phyloP scores from a whole-genome alignment of 2,888 invertebrate species.

The Priocnemis perturbator region DNA sequence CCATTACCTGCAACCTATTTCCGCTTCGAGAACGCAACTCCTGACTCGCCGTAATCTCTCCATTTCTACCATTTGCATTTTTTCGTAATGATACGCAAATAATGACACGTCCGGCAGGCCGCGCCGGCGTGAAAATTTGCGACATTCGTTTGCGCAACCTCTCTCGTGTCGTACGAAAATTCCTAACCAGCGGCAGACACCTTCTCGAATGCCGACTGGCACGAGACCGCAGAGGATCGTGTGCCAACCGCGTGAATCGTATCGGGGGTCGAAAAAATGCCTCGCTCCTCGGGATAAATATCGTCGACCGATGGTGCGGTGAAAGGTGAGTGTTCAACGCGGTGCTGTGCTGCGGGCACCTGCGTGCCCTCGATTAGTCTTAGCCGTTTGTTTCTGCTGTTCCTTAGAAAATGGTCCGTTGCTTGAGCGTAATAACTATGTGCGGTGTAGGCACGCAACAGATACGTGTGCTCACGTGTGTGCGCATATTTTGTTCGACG shows the following conservation, averaged over 20 bases:
- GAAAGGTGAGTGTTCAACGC: constrained; percentile 58
- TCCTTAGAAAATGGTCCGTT: constrained; percentile 16
- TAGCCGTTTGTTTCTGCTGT: constrained; percentile 14
- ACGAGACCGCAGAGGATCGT: constrained; percentile 11
- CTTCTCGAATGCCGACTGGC: neutral
- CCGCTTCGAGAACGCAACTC: too few relatives aligned
- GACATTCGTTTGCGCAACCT: neutral
- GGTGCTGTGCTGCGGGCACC: constrained; percentile 36
- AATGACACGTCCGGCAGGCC: too few relatives aligned
- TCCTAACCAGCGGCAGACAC: too few relatives aligned
- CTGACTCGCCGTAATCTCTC: too few relatives aligned
- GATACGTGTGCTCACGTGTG: too few relatives aligned
- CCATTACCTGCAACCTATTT: too few relatives aligned
- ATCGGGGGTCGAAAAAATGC: constrained; percentile 33
- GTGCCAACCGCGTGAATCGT: constrained; percentile 35
- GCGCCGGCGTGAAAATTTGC: neutral
- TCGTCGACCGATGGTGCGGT: constrained; percentile 49
- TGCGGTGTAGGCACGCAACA: neutral
- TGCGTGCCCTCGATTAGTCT: constrained; percentile 46
- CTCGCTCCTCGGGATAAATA: constrained; percentile 41
- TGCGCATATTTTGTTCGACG: too few relatives aligned
- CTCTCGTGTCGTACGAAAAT: too few relatives aligned
- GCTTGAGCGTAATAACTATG: neutral
- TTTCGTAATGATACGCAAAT: too few relatives aligned
- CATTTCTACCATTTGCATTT: too few relatives aligned